Base-by-base conservation (phyloP, 1,140 invertebrate species). In the Lineus longissimus region DNA sequence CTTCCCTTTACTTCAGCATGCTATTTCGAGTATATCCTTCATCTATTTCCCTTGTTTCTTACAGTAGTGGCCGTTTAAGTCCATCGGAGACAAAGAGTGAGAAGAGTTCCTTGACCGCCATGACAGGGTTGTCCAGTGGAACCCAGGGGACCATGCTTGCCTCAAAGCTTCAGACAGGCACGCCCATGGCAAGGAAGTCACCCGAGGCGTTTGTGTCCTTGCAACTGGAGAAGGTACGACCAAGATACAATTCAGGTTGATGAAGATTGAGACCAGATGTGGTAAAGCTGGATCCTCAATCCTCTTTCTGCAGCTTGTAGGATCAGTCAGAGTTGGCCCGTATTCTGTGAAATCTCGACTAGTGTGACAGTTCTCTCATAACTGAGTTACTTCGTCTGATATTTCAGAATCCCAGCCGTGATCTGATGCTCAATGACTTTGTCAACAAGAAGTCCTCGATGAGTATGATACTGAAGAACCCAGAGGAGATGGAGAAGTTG, bases 361-460 rank as follows among this genome's bases (percentile, higher is more conserved):
- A n/a, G n/a, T n/a, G n/a, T n/a, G n/a, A n/a, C n/a, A n/a, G n/a
- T n/a, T n/a, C n/a, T n/a, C n/a, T n/a, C n/a, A n/a, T n/a, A 68
- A 45, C 41, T 19, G 30, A 22, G 6, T 33, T 25, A 29, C 27
- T 41, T 19, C 30, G 11, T n/a, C n/a, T n/a, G n/a, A n/a, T n/a
- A n/a, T n/a, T n/a, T n/a, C n/a, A 81, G 80, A 72, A 67, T 41
- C 77, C 80, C 15, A 76, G 70, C 64, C 65, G 79, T 65, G 77
- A 81, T 64, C 31, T 73, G 22, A 80, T 81, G 77, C 66, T 82
- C 59, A 81, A 80, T 71, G 76, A 79, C 25, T 82, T 74, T 64
- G 67, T 81, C 11, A 62, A 64, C 19, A 79, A 76, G 68, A 79
- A 79, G 62, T 69, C 71, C 19, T 60, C 67, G 40, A 78, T 78